These are phyloP conservation scores for Bombus affinis DNA, from an alignment of 1,140 invertebrate genomes.

Conservation along the genomic window DNA sequence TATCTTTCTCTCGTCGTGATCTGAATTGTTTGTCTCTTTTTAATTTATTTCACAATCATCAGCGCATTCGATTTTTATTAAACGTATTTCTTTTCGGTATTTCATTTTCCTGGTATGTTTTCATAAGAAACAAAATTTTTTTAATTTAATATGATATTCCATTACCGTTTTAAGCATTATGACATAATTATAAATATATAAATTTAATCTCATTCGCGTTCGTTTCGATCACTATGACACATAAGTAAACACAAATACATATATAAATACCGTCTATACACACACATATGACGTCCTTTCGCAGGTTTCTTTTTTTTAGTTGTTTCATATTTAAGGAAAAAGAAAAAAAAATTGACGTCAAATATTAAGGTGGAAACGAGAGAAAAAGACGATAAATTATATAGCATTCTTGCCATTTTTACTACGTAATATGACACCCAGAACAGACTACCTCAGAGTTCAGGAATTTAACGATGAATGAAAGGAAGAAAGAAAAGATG, in stretches of 20 bases:
- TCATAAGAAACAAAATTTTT: too few species aligned
- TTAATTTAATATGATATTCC: too few species aligned
- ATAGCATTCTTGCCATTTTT: conserved; percentile 79
- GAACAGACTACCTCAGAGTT: conserved; percentile 82
- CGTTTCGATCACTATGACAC: not conserved
- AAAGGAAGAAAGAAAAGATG: conserved; percentile 76
- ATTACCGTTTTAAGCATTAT: conserved; percentile 1
- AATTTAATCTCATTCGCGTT: not conserved
- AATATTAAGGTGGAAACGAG: conserved; percentile 38
- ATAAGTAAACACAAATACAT: too few species aligned
- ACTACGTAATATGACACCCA: conserved; percentile 77
- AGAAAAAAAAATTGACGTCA: conserved; percentile 7
- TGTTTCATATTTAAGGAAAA: conserved; percentile 47
- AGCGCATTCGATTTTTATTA: rapidly evolving
- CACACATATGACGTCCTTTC: conserved; percentile 25
- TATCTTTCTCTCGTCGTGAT: not conserved
- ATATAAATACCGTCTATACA: not conserved
- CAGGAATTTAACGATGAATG: conserved; percentile 80
- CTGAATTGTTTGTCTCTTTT: too few species aligned
- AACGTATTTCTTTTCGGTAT: rapidly evolving
- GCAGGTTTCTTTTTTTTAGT: conserved; percentile 46
- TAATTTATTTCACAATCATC: rapidly evolving
- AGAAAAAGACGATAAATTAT: conserved; percentile 70
- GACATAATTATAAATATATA: conserved; percentile 61
- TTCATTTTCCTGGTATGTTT: rapidly evolving